These are phyloP conservation scores for Theristicus caerulescens DNA, from an alignment of 2,113 vertebrate species.

Conservation along the genomic window DNA sequence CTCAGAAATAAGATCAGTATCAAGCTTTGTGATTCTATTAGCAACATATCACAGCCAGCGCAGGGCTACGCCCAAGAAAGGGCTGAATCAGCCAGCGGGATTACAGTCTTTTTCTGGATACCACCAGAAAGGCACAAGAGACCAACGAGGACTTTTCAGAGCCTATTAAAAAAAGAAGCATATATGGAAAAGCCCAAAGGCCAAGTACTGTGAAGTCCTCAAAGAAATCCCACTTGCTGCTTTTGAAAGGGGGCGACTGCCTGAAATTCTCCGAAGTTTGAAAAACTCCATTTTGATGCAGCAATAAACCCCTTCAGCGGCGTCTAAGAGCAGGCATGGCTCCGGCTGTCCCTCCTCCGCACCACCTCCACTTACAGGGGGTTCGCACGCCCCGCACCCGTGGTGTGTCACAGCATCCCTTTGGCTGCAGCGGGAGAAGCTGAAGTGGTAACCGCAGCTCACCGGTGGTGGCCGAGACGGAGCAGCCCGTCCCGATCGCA, in stretches of 20 bases:
- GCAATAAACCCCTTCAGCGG: not conserved
- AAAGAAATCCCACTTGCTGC: not conserved
- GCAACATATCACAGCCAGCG: too few relatives aligned
- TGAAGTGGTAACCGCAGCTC: not conserved
- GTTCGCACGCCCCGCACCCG: rapidly evolving
- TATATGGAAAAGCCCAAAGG: not conserved
- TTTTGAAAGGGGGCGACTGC: not conserved
- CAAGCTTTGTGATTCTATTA: not conserved
- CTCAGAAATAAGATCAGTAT: too few relatives aligned
- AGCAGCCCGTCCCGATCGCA: not conserved
- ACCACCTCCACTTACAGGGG: rapidly evolving
- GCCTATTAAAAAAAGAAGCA: not conserved
- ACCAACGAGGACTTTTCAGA: not conserved
- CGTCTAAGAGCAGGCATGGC: not conserved
- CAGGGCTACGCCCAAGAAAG: too few relatives aligned
- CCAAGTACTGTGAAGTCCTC: not conserved
- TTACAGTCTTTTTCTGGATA: not conserved
- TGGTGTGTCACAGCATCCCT: not conserved
- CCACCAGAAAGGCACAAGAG: not conserved
- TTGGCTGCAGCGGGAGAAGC: not conserved
- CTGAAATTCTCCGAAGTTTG: not conserved
- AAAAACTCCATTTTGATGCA: not conserved
- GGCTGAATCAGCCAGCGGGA: not conserved
- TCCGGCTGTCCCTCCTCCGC: not conserved
- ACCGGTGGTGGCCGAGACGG: not conserved